Percentiles rank a stretch among this genome's conserved stretches.
These are phyloP conservation scores for Hedychridium roseum DNA, from an alignment of 2,888 invertebrate species.

Conservation along the genomic window DNA sequence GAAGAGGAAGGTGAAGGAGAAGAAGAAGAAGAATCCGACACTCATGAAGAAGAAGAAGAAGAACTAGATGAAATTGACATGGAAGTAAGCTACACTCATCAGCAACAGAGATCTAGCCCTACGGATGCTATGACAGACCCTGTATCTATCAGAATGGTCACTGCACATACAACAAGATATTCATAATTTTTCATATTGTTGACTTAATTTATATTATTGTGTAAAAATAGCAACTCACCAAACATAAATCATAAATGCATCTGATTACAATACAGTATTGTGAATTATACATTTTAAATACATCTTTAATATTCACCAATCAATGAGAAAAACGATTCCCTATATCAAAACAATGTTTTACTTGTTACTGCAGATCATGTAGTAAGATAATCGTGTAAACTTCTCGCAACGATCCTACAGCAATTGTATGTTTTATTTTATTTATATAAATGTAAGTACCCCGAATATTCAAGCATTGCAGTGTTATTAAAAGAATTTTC, in stretches of 20 bases:
- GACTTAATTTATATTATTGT: constrained; percentile 27
- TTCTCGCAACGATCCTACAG: background rate
- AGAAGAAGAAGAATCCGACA: constrained; percentile 61
- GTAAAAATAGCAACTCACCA: too few species aligned
- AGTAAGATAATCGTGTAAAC: background rate
- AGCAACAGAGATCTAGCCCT: constrained; percentile 59
- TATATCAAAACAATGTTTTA: too few species aligned
- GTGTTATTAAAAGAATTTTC: too few species aligned
- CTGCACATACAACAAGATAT: constrained; percentile 46
- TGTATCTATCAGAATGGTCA: constrained; percentile 58
- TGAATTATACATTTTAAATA: too few species aligned
- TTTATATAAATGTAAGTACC: too few species aligned
- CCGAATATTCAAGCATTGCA: too few species aligned
- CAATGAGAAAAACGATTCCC: too few species aligned
- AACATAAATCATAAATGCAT: too few species aligned
- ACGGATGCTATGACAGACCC: constrained; percentile 56
- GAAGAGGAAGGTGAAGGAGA: constrained; percentile 60
- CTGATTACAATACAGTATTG: too few species aligned
- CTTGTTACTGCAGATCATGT: too few species aligned
- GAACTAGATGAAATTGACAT: constrained; percentile 62
- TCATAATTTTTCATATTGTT: constrained; percentile 30
- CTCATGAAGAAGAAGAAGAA: constrained; percentile 61
- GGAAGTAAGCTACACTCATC: constrained; percentile 62
- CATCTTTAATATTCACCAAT: too few species aligned
- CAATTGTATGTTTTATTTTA: too few species aligned